Percentiles rank a stretch among this genome's conserved stretches.
Evolutionary conservation across 2,113 vertebrate genomes (phyloP).

Genomic region (Myotis brandtii): DNA sequence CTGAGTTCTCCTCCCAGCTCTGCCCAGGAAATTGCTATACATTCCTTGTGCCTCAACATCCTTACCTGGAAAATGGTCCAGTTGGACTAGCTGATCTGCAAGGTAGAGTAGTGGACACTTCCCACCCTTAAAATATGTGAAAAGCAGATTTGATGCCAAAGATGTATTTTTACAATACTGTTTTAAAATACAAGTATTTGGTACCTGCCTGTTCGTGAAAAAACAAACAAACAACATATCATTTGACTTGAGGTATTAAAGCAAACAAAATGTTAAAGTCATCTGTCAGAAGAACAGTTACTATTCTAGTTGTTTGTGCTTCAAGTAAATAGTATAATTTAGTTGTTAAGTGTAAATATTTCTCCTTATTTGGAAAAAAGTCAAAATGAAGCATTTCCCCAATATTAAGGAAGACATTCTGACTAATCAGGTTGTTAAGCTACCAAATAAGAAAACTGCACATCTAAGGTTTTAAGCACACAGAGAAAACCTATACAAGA

Average conservation of each 20-base stretch:
- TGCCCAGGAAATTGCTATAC: neutral
- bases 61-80: neutral
- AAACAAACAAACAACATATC: rapidly evolving
- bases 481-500: neutral
- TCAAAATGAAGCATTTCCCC: neutral
- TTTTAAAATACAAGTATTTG: neutral
- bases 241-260: slow-evolving; percentile 6
- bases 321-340: neutral
- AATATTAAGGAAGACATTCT: neutral
- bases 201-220: neutral
- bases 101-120: neutral
- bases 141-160: neutral
- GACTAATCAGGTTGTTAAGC: neutral
- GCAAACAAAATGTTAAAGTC: neutral
- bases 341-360: neutral
- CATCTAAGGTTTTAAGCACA: neutral
- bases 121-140: neutral
- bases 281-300: neutral
- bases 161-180: neutral
- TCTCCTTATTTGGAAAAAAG: neutral
- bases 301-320: neutral
- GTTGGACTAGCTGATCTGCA: neutral
- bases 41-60: neutral
- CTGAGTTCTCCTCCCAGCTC: neutral
- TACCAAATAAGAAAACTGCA: neutral